A percentile compares a stretch with the other conserved stretches of the same genome.
phyloP scores from a whole-genome alignment of 2,797 vertebrate genomes.

The Onychomys leucogaster region DNA sequence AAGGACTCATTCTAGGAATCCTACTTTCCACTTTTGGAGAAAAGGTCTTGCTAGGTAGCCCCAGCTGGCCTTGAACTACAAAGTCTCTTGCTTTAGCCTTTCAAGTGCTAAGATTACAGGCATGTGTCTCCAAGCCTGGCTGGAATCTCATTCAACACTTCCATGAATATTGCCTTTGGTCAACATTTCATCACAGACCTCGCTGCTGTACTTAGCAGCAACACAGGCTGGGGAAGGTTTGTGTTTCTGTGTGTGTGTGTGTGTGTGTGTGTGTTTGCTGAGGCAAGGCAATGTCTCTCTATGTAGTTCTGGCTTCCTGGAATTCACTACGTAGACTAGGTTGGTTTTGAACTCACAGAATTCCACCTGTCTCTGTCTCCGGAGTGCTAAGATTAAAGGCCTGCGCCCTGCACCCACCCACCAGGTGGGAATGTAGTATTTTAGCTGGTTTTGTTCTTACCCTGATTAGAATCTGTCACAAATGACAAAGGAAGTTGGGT shows the following conservation, averaged over 20 bases:
- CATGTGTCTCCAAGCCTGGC: not conserved
- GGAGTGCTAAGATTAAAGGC: not conserved
- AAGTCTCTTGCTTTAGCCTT: not conserved
- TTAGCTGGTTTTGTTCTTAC: not conserved
- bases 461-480: not conserved
- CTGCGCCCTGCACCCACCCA: not conserved
- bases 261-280: not conserved
- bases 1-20: not conserved
- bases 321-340: too few relatives aligned
- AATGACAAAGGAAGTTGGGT: not conserved
- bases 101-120: not conserved
- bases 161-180: not conserved
- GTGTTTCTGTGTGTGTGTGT: not conserved
- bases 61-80: not conserved
- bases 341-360: not conserved
- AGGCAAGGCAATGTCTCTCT: not conserved
- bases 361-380: not conserved
- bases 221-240: not conserved
- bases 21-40: not conserved
- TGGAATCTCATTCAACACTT: not conserved
- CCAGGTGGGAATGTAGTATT: not conserved
- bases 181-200: not conserved
- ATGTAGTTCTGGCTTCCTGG: not conserved
- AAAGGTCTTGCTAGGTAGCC: not conserved
- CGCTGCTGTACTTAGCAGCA: not conserved